Evolutionary conservation across 2,113 vertebrate species (phyloP), one percentile per base, ranked within the genome.

Genomic region (Sorex araneus): DNA sequence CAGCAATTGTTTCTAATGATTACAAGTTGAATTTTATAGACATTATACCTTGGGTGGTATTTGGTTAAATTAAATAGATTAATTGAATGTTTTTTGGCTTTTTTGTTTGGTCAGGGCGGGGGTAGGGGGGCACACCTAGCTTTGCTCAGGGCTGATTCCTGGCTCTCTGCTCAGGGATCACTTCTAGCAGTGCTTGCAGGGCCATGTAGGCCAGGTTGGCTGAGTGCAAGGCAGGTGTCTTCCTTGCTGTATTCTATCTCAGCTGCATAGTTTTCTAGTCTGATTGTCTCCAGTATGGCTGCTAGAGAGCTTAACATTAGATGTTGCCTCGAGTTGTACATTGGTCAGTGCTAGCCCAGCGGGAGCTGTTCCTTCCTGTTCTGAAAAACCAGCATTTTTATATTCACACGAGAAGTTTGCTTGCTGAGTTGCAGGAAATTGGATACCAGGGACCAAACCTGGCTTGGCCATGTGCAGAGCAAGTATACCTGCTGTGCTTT

Each of bases 341-440:
- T 69, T 60, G 27, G 18, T 28, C 16, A 32, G 82, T 81, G 74
- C 78, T 70, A 25, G 54, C 81, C 54, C 67, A 50, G 67, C 91
- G 78, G 67, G 60, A 83, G n/a, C 84, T 84, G 63, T 76, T 89
- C 12, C 64, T 91, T 47, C 34, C 63, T 25, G 45, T 79, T 96
- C 87, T 76, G 84, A 75, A 70, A 96, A 77, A 87, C 79, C 87
- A 92, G 94, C 45, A 89, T 95, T 94, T 83, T 94, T 82, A 36
- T 84, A 40, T 40, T 40, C 73, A 28, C 73, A 96, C 84, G n/a
- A 81, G 89, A 92, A 43, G 70, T 4, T 84, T 84, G 45, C 13
- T 87, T 88, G 77, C 63, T 87, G 85, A 84, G 74, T 94, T 88
- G n/a, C 40, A 32, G 8, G 8, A 36, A 43, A 6, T 60, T 19